phyloP scores from a whole-genome alignment of 2,113 vertebrate genomes.

The Calyptomena viridis region DNA sequence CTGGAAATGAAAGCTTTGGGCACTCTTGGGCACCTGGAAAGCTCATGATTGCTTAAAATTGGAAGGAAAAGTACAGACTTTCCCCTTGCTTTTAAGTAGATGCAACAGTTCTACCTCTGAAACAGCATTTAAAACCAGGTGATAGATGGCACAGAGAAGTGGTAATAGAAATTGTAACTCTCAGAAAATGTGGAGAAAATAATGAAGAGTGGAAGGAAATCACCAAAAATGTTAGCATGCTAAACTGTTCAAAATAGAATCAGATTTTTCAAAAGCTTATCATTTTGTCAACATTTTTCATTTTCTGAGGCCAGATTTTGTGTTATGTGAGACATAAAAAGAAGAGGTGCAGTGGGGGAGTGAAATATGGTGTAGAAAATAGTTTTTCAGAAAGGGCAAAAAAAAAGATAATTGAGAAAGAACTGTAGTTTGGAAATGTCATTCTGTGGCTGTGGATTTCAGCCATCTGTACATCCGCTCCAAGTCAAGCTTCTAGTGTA shows the following conservation, averaged over 20 bases:
- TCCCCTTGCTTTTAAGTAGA: background rate
- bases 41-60: background rate
- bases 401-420: background rate
- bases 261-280: background rate
- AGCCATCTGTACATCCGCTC: background rate
- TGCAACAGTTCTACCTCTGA: background rate
- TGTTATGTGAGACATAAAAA: background rate
- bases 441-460: background rate
- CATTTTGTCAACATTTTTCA: background rate
- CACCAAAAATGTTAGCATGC: background rate
- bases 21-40: background rate
- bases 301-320: background rate
- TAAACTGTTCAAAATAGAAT: background rate
- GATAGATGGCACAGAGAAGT: background rate
- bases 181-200: background rate
- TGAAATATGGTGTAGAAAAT: background rate
- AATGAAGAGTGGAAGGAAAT: background rate
- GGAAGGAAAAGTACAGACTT: background rate
- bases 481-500: background rate
- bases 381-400: background rate
- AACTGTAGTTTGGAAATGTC: background rate
- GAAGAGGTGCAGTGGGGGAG: accelerated
- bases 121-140: background rate
- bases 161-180: background rate
- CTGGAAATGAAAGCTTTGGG: background rate